Evolutionary conservation across 2,113 vertebrate species (phyloP).

Genomic region (Protomyctophum bolini): DNA sequence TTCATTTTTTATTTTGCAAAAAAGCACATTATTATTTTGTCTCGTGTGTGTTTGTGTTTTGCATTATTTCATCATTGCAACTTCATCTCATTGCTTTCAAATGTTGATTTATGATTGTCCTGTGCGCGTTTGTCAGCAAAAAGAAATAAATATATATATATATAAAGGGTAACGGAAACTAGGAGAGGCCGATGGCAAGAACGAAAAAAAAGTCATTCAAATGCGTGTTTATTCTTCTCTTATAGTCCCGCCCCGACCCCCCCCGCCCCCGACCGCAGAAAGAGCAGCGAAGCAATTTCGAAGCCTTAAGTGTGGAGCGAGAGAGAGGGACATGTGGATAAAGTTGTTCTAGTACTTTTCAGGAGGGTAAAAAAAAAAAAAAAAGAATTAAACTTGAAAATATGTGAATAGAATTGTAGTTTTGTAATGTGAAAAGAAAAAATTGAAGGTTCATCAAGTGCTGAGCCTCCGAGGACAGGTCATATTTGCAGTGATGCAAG

Average conservation of each 20-base stretch:
- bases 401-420: slow-evolving; percentile 87
- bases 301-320: slow-evolving; percentile 78
- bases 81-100: slow-evolving; percentile 83
- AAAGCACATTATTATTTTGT: slow-evolving; percentile 63
- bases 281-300: slow-evolving; percentile 72
- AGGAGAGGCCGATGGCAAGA: slow-evolving; percentile 64
- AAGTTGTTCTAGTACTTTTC: slow-evolving; percentile 77
- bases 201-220: slow-evolving; percentile 55
- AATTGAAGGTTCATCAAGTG: slow-evolving; percentile 60
- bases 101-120: slow-evolving; percentile 70
- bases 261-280: slow-evolving; percentile 56
- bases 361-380: slow-evolving; percentile 76
- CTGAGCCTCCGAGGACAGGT: slow-evolving; percentile 71
- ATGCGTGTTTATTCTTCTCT: slow-evolving; percentile 66
- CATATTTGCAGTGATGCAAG: slow-evolving; percentile 77
- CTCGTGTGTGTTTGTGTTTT: slow-evolving; percentile 66
- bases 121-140: slow-evolving; percentile 67
- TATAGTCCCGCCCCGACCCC: slow-evolving; percentile 52
- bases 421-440: slow-evolving; percentile 89
- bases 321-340: slow-evolving; percentile 64
- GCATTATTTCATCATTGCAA: slow-evolving; percentile 76
- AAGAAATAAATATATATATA: slow-evolving; percentile 74
- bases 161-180: slow-evolving; percentile 61
- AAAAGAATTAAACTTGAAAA: slow-evolving; percentile 87
- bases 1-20: slow-evolving; percentile 55